phyloP scores from a whole-genome alignment of 2,113 vertebrate genomes.

The Planiliza haematocheilus region DNA sequence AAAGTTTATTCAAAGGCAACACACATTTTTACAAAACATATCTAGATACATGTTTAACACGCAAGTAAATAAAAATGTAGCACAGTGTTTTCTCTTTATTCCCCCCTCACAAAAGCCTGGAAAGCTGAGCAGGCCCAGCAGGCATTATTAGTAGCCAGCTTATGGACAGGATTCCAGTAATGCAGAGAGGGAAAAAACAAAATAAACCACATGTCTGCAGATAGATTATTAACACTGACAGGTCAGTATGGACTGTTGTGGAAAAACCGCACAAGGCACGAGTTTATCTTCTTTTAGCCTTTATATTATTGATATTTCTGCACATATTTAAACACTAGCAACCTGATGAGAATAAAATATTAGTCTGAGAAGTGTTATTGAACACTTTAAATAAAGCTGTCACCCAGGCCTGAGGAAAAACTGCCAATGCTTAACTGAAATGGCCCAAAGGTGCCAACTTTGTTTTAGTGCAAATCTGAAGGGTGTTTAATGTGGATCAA shows the following conservation, averaged over 20 bases:
- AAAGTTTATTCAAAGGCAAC: slow-evolving; percentile 84
- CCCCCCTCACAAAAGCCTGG: slow-evolving; percentile 20
- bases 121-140: slow-evolving; percentile 59
- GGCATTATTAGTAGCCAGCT: slow-evolving; percentile 64
- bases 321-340: slow-evolving; percentile 6
- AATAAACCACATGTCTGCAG: slow-evolving; percentile 43
- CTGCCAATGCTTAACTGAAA: slow-evolving; percentile 30
- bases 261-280: slow-evolving; percentile 21
- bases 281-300: slow-evolving; percentile 9
- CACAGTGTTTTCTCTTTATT: slow-evolving; percentile 35
- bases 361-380: slow-evolving; percentile 6
- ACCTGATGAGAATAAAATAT: slow-evolving; percentile 32
- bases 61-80: slow-evolving; percentile 73
- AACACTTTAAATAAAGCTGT: slow-evolving; percentile 19
- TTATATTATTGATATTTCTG: slow-evolving; percentile 22
- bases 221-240: slow-evolving; percentile 64
- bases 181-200: slow-evolving; percentile 13
- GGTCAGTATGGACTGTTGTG: slow-evolving; percentile 32
- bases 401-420: slow-evolving; percentile 7
- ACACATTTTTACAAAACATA: slow-evolving; percentile 76
- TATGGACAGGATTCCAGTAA: slow-evolving; percentile 61
- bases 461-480: slow-evolving; percentile 34
- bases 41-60: slow-evolving; percentile 75
- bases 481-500: slow-evolving; percentile 47
- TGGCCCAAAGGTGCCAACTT: slow-evolving; percentile 36